These are phyloP conservation scores for Tragulus kanchil DNA, from an alignment of 2,113 vertebrate species.

Conservation along the genomic window DNA sequence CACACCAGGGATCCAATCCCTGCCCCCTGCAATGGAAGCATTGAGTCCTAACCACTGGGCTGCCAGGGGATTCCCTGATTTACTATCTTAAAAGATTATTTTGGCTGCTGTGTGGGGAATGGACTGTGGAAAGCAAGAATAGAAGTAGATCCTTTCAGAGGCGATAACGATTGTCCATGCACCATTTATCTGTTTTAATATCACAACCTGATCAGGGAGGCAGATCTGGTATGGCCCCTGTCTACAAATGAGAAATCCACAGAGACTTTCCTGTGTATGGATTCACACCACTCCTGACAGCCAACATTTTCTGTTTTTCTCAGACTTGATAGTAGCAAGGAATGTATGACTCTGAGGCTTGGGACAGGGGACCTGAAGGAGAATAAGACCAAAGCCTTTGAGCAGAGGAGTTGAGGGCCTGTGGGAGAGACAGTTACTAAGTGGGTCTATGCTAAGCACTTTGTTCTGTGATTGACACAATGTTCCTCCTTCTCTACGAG, in stretches of 20 bases:
- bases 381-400: neutral
- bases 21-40: neutral
- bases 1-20: neutral
- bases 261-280: neutral
- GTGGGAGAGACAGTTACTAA: neutral
- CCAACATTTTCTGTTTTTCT: neutral
- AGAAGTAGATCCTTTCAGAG: neutral
- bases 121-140: neutral
- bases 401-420: neutral
- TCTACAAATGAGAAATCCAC: neutral
- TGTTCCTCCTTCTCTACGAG: neutral
- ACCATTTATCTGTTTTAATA: neutral
- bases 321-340: neutral
- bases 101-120: conserved; percentile 4
- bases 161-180: neutral
- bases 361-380: neutral
- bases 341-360: neutral
- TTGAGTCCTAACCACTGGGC: neutral
- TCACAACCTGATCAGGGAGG: neutral
- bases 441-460: neutral
- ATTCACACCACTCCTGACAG: neutral
- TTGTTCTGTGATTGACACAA: neutral
- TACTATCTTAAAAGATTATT: neutral
- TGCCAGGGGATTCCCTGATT: neutral
- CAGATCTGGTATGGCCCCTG: neutral